A percentile compares a stretch with the other conserved stretches of the same genome.
phyloP scores from a whole-genome alignment of 2,113 vertebrate genomes.

The Prolemur simus region DNA sequence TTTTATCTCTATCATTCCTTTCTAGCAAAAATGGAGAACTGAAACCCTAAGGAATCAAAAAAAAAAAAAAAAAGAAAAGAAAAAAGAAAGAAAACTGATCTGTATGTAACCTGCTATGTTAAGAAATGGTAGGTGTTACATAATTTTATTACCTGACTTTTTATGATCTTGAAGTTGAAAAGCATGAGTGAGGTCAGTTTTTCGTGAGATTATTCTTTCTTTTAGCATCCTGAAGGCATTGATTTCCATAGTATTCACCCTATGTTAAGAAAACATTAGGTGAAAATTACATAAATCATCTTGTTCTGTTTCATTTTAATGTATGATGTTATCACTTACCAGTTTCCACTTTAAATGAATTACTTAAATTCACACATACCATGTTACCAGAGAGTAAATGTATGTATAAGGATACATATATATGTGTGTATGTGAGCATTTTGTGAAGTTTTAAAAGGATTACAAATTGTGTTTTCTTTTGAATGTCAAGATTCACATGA shows the following conservation, averaged over 20 bases:
- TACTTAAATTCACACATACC: slow-evolving; percentile 39
- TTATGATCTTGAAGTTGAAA: slow-evolving; percentile 88
- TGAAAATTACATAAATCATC: slow-evolving; percentile 20
- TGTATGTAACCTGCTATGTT: neutral
- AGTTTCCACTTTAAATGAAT: slow-evolving; percentile 50
- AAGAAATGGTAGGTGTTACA: slow-evolving; percentile 7
- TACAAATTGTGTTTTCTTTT: slow-evolving; percentile 13
- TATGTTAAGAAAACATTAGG: slow-evolving; percentile 76
- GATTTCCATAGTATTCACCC: slow-evolving; percentile 90
- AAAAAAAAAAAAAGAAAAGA: neutral
- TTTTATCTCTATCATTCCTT: slow-evolving; percentile 46
- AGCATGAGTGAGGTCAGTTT: slow-evolving; percentile 87
- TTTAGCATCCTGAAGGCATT: slow-evolving; percentile 91
- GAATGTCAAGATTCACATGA: slow-evolving; percentile 30
- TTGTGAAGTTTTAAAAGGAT: slow-evolving; percentile 52
- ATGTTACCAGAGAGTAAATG: neutral
- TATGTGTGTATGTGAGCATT: neutral
- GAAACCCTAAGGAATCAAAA: slow-evolving; percentile 45
- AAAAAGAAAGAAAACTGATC: slow-evolving; percentile 33
- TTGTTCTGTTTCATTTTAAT: slow-evolving; percentile 54
- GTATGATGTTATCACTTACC: neutral
- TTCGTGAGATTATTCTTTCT: slow-evolving; percentile 92
- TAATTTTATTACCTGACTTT: slow-evolving; percentile 84
- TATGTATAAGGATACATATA: neutral
- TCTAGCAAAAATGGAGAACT: slow-evolving; percentile 53